Conservation (phyloP, 2,113 vertebrate species). For the Chelonoidis abingdonii region DNA sequence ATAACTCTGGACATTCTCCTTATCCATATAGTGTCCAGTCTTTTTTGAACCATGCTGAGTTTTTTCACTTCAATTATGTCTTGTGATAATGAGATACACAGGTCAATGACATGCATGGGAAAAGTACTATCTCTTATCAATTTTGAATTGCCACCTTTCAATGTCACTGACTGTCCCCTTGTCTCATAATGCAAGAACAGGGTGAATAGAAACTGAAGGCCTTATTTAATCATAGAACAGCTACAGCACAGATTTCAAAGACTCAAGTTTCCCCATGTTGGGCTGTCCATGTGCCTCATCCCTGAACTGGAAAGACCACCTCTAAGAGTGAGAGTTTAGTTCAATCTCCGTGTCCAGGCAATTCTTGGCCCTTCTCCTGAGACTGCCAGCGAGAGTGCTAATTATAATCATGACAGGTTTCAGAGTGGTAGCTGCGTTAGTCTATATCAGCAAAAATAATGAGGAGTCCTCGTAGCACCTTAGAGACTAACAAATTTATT, state of each 20-base stretch:
- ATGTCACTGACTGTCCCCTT: neutral
- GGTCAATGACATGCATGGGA: no score
- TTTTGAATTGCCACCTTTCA: neutral
- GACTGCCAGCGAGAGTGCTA: neutral
- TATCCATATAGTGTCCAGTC: neutral
- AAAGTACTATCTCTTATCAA: neutral
- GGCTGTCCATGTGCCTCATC: accelerated
- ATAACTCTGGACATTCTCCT: neutral
- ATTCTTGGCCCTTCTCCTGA: neutral
- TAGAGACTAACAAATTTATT: no score
- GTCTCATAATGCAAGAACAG: neutral
- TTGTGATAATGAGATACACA: neutral
- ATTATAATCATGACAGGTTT: accelerated
- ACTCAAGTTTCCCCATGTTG: neutral
- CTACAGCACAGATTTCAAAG: neutral
- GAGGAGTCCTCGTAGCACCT: no score
- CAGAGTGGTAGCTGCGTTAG: no score
- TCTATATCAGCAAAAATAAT: no score
- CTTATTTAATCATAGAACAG: neutral
- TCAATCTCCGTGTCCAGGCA: accelerated
- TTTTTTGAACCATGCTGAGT: neutral
- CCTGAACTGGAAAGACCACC: accelerated
- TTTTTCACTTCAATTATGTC: neutral
- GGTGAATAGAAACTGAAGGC: neutral
- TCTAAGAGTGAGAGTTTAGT: neutral